A percentile compares a stretch with the other conserved stretches of the same genome.
Conservation (phyloP, 2,113 vertebrate genomes). For the Crotalus tigris region DNA sequence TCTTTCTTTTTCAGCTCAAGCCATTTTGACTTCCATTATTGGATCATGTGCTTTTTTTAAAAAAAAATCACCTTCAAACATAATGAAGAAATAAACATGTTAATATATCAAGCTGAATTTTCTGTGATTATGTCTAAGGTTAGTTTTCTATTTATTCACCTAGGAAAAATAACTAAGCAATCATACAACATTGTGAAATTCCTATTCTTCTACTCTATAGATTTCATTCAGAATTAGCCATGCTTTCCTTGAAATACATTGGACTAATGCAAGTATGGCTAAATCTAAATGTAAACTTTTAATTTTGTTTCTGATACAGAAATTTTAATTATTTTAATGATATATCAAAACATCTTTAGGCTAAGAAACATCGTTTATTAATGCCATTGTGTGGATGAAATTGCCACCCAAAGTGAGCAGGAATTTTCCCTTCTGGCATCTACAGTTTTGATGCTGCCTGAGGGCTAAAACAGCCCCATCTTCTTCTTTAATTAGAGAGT, state of each 20-base stretch:
- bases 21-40: neutral
- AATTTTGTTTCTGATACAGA: neutral
- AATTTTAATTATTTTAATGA: neutral
- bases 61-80: neutral
- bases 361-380: neutral
- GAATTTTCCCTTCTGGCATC: neutral
- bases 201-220: neutral
- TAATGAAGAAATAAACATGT: neutral
- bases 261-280: neutral
- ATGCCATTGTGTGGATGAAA: neutral
- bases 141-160: neutral
- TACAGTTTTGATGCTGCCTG: neutral
- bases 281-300: neutral
- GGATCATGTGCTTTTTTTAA: neutral
- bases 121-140: neutral
- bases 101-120: neutral
- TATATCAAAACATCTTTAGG: neutral
- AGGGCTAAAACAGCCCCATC: neutral
- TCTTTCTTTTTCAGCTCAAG: neutral
- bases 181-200: neutral
- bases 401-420: neutral
- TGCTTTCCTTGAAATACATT: neutral
- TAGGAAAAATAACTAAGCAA: neutral
- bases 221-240: neutral
- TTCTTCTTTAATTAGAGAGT: neutral